Evolutionary conservation across 1,140 invertebrate species (phyloP), one percentile per base, ranked within the genome.

Genomic region (Anagrus nilaparvatae): DNA sequence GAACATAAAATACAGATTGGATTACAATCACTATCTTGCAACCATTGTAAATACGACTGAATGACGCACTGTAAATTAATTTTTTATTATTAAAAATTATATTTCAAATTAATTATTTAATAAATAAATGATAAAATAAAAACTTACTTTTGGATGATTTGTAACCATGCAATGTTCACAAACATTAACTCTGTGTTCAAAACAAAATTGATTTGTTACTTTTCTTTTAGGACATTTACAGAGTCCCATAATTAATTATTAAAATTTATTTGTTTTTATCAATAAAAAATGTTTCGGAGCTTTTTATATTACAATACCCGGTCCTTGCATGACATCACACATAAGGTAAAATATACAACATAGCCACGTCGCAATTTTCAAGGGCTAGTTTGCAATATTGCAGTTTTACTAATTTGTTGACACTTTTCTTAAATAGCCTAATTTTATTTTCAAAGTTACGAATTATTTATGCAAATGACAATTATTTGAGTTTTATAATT

Each of bases 191-290:
- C 91, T 71, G 63, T 98, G 95, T 69, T 97, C 91, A 65, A 96
- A 98, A 73, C 95, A 98, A 74, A 97, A 98, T 59, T 96, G 83
- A 70, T 93, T 97, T 33, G 94, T 97, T 19, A 97, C 91, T 74
- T 84, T 83, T 55, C 86, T 75, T 68, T 97, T 96, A 10, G 93
- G 91, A 70, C 95, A 98, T 65, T 97, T 97, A 69, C 94, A 98
- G 17, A 98, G 73, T 32, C 94, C 94, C 94, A 98, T 97, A 47
- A 51, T 69, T n/a, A n/a, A n/a, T n/a, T n/a, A n/a, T n/a, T n/a
- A n/a, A n/a, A n/a, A n/a, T n/a, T n/a, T 45, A 17, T 14, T 35
- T 10, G n/a, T 47, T 28, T 10, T 34, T 27, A 17, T 34, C 16
- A 14, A 44, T 28, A 10, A 17, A 24, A 28, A 17, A 20, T 1